Evolutionary conservation across 2,113 vertebrate genomes (phyloP).

Genomic region (Chaetodon trifascialis): DNA sequence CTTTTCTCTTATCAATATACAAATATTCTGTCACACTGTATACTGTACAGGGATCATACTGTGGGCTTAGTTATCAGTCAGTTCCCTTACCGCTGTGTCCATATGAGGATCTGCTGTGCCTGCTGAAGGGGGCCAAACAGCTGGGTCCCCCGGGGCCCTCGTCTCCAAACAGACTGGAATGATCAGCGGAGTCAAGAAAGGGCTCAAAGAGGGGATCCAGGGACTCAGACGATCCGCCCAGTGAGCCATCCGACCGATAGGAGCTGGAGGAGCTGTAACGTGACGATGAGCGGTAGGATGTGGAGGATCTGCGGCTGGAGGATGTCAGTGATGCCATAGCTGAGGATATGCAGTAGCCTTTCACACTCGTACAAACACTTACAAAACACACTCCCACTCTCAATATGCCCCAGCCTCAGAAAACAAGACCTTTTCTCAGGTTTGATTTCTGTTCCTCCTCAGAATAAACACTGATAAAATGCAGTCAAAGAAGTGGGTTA

Average conservation of each 20-base stretch:
- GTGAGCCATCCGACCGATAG: conserved; percentile 68
- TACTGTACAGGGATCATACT: too few relatives aligned
- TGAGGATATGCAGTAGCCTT: not conserved
- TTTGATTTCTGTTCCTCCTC: not conserved
- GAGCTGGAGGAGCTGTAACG: conserved; percentile 80
- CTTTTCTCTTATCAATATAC: too few relatives aligned
- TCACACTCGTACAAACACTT: not conserved
- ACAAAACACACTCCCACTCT: conserved; percentile 9
- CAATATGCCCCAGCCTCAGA: not conserved
- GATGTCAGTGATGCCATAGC: conserved; percentile 80
- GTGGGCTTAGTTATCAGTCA: not conserved
- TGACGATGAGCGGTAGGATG: conserved; percentile 72
- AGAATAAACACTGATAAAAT: not conserved
- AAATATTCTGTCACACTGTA: too few relatives aligned
- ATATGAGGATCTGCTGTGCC: conserved; percentile 71
- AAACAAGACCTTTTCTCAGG: conserved; percentile 16
- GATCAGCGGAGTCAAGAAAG: conserved; percentile 63
- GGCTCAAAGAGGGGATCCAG: conserved; percentile 78
- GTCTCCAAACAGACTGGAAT: conserved; percentile 73
- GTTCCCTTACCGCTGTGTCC: conserved; percentile 75
- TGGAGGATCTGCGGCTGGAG: conserved; percentile 77
- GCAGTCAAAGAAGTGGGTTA: not conserved
- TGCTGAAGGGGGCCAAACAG: conserved; percentile 58
- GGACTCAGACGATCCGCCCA: conserved; percentile 47
- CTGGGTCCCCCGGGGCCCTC: conserved; percentile 51